Percentiles rank a stretch among this genome's conserved stretches.
phyloP scores from a whole-genome alignment of 1,140 invertebrate genomes.

The Brachystomella parvula region DNA sequence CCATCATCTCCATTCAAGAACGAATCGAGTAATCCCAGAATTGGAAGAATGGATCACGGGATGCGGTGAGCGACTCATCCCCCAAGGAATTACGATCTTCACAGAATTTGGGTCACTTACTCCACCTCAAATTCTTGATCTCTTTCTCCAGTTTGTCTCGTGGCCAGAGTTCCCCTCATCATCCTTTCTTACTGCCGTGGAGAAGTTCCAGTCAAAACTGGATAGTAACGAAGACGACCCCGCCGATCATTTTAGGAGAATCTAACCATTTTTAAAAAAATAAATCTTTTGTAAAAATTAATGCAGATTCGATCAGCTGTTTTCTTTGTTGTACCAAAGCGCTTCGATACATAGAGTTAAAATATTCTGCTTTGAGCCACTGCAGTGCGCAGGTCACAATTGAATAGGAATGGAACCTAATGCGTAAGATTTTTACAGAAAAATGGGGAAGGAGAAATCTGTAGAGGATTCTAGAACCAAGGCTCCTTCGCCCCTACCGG shows the following conservation, averaged over 20 bases:
- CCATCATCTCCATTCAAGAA: slow-evolving; percentile 50
- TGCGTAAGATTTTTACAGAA: too few relatives aligned
- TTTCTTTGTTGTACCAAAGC: too few relatives aligned
- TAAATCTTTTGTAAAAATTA: too few relatives aligned
- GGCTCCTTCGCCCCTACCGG: slow-evolving; percentile 4
- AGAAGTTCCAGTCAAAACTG: slow-evolving; percentile 37
- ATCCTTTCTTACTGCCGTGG: slow-evolving; percentile 50
- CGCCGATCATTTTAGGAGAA: not conserved
- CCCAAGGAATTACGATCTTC: slow-evolving; percentile 53
- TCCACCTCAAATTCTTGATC: slow-evolving; percentile 49
- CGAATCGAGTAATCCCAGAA: slow-evolving; percentile 51
- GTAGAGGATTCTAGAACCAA: too few relatives aligned
- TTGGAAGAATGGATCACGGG: slow-evolving; percentile 56
- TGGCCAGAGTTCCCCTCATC: slow-evolving; percentile 55
- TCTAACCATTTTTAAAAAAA: not conserved
- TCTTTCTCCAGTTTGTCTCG: slow-evolving; percentile 47
- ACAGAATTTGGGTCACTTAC: slow-evolving; percentile 54
- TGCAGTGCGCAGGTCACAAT: too few relatives aligned
- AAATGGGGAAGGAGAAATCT: too few relatives aligned
- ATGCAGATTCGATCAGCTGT: too few relatives aligned
- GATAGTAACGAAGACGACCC: slow-evolving; percentile 22
- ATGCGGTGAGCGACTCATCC: slow-evolving; percentile 51
- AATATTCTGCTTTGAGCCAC: too few relatives aligned
- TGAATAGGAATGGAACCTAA: too few relatives aligned
- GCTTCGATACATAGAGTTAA: too few relatives aligned